Evolutionary conservation across 1,140 invertebrate species (phyloP).

Genomic region (Stenopsyche tienmushanensis): DNA sequence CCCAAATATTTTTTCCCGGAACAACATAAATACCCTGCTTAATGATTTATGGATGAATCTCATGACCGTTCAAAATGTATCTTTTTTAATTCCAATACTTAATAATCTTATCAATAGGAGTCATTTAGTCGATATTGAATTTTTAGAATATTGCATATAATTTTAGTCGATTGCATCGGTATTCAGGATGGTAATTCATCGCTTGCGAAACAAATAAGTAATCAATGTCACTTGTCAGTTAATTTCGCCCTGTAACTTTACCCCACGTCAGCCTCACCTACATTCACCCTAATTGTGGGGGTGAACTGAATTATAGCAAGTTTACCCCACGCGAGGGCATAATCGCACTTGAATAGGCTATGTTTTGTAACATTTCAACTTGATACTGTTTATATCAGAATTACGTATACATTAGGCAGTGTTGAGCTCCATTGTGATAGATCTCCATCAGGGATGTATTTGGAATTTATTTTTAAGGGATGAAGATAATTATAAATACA

Average conservation of each 20-base stretch:
- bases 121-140: too few species aligned
- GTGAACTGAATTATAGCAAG: conserved; percentile 25
- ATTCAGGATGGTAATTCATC: neutral
- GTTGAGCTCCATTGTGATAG: neutral
- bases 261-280: conserved; percentile 41
- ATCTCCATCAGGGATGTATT: neutral
- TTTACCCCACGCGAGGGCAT: conserved; percentile 25
- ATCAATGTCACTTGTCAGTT: conserved; percentile 39
- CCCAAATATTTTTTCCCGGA: too few species aligned
- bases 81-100: too few species aligned
- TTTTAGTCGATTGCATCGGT: too few species aligned
- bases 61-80: too few species aligned
- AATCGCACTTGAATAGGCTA: conserved; percentile 35
- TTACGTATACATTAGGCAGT: conserved; percentile 33
- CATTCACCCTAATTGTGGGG: conserved; percentile 27
- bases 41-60: too few species aligned
- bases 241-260: conserved; percentile 22
- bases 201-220: conserved; percentile 36
- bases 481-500: too few species aligned
- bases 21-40: too few species aligned
- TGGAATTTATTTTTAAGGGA: too few species aligned
- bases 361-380: conserved; percentile 43
- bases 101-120: too few species aligned
- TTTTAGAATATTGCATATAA: too few species aligned
- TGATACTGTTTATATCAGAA: conserved; percentile 39